Evolutionary conservation across 1,140 invertebrate species (phyloP).

Genomic region (Aphidius gifuensis): DNA sequence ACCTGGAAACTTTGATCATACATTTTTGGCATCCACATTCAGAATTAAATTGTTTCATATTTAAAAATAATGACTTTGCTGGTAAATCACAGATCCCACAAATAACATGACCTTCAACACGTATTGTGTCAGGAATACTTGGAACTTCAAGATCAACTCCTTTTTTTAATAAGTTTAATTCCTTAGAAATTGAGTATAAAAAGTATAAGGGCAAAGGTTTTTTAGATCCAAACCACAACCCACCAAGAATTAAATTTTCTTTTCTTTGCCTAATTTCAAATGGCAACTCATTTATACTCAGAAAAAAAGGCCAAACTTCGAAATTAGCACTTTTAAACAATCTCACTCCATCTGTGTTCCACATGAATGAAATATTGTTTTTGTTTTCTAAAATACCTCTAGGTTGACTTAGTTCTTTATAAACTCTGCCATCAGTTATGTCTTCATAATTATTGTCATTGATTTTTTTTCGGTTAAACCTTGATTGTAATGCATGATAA

Average conservation of each 20-base stretch:
- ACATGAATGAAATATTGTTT: conserved; percentile 19
- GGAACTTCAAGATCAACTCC: conserved; percentile 8
- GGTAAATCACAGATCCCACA: conserved; percentile 16
- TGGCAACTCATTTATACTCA: conserved; percentile 20
- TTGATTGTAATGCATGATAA: conserved; percentile 1
- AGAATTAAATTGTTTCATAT: no score
- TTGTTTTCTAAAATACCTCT: background rate
- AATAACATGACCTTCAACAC: conserved; percentile 1
- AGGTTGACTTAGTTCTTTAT: background rate
- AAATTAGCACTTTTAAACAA: conserved; percentile 19
- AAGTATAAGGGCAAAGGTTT: conserved; percentile 8
- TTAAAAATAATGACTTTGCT: background rate
- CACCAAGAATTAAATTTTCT: conserved; percentile 20
- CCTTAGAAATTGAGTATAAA: conserved; percentile 2
- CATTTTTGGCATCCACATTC: background rate
- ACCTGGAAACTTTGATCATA: background rate
- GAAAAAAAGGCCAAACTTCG: conserved; percentile 16
- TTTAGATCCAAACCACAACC: conserved; percentile 23
- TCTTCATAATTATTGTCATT: conserved; percentile 16
- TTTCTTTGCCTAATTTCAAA: conserved; percentile 5
- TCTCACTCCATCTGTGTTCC: conserved; percentile 5
- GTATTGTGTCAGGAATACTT: background rate
- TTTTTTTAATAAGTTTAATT: conserved; percentile 2
- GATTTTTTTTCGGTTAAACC: conserved; percentile 1
- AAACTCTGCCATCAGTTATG: conserved; percentile 16